Evolutionary conservation across 2,888 invertebrate species (phyloP).

Genomic region (Oligia strigilis): DNA sequence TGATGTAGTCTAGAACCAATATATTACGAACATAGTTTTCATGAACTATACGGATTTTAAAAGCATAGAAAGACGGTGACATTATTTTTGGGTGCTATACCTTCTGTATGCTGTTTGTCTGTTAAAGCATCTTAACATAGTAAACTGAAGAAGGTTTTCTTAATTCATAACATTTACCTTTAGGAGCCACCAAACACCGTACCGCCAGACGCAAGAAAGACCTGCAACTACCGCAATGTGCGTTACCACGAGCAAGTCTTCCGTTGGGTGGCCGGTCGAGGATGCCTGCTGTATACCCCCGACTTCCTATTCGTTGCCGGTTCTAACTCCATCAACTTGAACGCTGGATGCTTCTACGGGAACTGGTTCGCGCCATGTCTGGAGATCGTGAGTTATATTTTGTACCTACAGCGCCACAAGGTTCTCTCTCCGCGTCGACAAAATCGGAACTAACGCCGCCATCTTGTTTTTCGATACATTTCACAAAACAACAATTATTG

Average conservation of each 20-base stretch:
- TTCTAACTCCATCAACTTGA: constrained; percentile 79
- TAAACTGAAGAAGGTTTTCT: not conserved
- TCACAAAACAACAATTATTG: not conserved
- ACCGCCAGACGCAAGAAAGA: constrained; percentile 74
- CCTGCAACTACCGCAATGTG: constrained; percentile 84
- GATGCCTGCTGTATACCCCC: constrained; percentile 85
- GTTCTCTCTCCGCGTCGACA: not conserved
- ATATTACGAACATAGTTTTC: not conserved
- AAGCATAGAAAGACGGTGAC: too few species aligned
- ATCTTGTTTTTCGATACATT: not conserved
- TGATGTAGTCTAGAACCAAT: not conserved
- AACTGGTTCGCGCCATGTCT: constrained; percentile 83
- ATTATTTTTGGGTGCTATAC: not conserved
- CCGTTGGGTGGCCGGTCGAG: constrained; percentile 86
- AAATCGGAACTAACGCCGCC: not conserved
- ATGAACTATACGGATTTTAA: not conserved
- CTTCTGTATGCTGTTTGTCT: not conserved
- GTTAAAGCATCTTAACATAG: not conserved
- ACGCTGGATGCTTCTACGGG: constrained; percentile 81
- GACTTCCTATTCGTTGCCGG: constrained; percentile 82
- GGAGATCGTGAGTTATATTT: constrained; percentile 81
- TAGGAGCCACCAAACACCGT: constrained; percentile 81
- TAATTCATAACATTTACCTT: constrained; percentile 13
- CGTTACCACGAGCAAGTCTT: constrained; percentile 85
- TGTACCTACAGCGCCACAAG: not conserved